Percentiles rank a stretch among this genome's conserved stretches.
These are phyloP conservation scores for Theretra japonica DNA, from an alignment of 2,888 invertebrate species.

Conservation along the genomic window DNA sequence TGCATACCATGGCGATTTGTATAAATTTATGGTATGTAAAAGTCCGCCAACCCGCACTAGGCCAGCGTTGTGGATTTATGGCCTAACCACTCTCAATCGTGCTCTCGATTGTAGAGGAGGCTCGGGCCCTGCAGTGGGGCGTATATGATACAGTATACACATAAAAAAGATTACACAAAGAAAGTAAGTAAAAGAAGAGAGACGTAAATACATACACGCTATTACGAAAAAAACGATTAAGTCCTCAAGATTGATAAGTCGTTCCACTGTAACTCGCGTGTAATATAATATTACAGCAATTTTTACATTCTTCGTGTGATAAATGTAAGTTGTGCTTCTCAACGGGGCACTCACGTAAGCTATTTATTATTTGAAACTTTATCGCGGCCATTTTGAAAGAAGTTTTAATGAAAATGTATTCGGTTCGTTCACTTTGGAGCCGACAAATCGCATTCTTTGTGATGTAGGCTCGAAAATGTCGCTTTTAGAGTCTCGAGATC, in stretches of 20 bases:
- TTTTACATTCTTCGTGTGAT: constrained; percentile 35
- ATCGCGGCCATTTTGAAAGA: constrained; percentile 29
- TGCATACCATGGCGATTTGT: no score
- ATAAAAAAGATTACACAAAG: no score
- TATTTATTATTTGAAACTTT: constrained; percentile 32
- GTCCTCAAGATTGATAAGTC: neutral
- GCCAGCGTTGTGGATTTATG: no score
- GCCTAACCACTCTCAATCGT: no score
- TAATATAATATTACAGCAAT: constrained; percentile 36
- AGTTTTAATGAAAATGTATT: constrained; percentile 36
- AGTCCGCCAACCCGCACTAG: no score
- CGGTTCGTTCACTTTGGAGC: neutral
- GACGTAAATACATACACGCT: no score
- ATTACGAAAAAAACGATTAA: no score
- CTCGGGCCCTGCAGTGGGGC: no score
- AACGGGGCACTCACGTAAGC: constrained; percentile 22
- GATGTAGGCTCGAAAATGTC: neutral
- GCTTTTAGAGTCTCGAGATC: neutral
- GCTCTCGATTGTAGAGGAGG: no score
- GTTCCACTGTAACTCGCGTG: constrained; percentile 27
- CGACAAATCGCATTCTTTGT: neutral
- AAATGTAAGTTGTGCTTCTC: constrained; percentile 30
- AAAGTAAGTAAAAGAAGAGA: no score
- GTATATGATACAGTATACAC: no score
- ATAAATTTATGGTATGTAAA: no score